phyloP scores from a whole-genome alignment of 2,888 invertebrate genomes.

The Erebia ligea region DNA sequence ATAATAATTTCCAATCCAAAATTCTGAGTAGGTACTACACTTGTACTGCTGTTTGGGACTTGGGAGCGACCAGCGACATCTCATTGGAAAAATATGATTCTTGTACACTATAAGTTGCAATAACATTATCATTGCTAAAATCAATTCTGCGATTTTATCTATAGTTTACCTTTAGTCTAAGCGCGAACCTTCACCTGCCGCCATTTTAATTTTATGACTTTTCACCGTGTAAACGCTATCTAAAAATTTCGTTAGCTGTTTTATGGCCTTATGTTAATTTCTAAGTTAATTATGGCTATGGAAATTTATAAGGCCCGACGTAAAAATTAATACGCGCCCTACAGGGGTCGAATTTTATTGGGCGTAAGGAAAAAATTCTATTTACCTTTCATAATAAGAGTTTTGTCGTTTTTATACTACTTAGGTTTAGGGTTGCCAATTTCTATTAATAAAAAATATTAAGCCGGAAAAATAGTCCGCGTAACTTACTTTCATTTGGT shows the following conservation, averaged over 20 bases:
- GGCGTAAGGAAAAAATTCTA: constrained; percentile 56
- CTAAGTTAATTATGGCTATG: constrained; percentile 81
- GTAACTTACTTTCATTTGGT: no score
- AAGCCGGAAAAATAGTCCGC: background rate
- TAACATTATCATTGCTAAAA: no score
- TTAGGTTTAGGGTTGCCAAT: constrained; percentile 11
- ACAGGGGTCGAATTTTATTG: constrained; percentile 71
- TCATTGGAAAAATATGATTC: no score
- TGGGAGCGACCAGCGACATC: no score
- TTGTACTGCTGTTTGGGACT: no score
- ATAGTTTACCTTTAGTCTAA: constrained; percentile 4
- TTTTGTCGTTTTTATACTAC: constrained; percentile 69
- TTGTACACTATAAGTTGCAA: no score
- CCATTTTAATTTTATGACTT: constrained; percentile 68
- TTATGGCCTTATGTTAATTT: constrained; percentile 82
- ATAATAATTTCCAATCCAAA: no score
- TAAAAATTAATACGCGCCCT: constrained; percentile 73
- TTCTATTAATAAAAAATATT: background rate
- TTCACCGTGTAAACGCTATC: constrained; percentile 71
- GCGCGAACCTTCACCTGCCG: constrained; percentile 66
- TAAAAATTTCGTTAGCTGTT: constrained; percentile 80
- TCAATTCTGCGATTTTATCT: background rate
- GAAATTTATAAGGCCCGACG: constrained; percentile 76
- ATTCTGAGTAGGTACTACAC: no score
- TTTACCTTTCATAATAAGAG: constrained; percentile 50